phyloP scores from a whole-genome alignment of 2,797 vertebrate genomes.

The Mycteria americana region DNA sequence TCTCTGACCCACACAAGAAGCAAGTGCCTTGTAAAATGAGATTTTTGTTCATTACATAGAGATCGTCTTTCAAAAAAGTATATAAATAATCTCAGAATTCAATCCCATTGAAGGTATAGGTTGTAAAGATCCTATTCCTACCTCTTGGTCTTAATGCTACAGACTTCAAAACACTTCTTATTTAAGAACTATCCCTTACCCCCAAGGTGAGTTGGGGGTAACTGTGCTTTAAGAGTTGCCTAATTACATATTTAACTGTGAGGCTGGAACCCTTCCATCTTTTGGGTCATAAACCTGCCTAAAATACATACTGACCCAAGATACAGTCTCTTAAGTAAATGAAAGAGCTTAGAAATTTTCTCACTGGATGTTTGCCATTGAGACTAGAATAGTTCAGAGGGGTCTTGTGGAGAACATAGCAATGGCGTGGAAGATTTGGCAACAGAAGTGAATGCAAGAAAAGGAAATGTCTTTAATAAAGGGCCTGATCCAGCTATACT shows the following conservation, averaged over 20 bases:
- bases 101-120: not conserved
- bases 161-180: not conserved
- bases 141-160: not conserved
- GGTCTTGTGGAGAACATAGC: not conserved
- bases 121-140: not conserved
- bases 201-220: not conserved
- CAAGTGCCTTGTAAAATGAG: not conserved
- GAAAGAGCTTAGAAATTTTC: conserved; percentile 44
- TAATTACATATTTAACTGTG: conserved; percentile 46
- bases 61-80: not conserved
- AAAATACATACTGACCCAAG: conserved; percentile 38
- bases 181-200: not conserved
- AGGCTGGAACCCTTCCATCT: not conserved
- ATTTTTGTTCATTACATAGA: not conserved
- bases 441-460: not conserved
- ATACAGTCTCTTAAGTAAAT: conserved; percentile 52
- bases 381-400: not conserved
- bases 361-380: conserved; percentile 61
- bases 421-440: not conserved
- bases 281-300: conserved; percentile 37
- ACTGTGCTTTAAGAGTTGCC: not conserved
- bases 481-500: not conserved
- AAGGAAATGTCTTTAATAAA: not conserved
- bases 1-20: not conserved
- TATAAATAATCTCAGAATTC: not conserved